Base-by-base conservation (phyloP, 2,888 invertebrate species). In the Stratiomys singularior region DNA sequence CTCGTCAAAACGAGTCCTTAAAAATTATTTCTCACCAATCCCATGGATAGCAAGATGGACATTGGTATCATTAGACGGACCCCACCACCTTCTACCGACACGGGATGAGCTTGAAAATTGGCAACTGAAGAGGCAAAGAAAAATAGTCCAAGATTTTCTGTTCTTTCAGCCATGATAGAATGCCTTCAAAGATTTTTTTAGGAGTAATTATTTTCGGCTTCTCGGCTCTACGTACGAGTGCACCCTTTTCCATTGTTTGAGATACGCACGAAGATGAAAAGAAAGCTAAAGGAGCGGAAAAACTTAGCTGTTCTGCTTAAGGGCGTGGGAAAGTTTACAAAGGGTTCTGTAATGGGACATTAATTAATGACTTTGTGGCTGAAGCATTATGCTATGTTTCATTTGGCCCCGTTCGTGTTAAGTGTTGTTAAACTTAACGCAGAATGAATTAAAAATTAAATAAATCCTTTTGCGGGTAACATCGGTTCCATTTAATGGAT, bases 1-100 rank as follows among this genome's bases (percentile, higher is more conserved):
- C 52, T 52, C 69, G 69, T 71, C 69, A 71, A 71, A 18, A 27
- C 7, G 21, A 46, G 25, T 52, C 52, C 69, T 71, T 71, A 71
- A 71, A 71, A 52, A 47, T 47, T 71, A 71, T 71, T 52, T 52
- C 18, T 18, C n/a, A 5, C 52, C 18, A 18, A 52, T 52, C 18
- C 18, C 28, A 15, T 7, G 15, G 64, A 64, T 4, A 27, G 28
- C 15, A 44, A 9, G 15, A 28, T 64, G n/a, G 64, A 28, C 52
- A 15, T 15, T 18, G 37, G 37, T 37, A 37, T 5, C 37, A 37
- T 37, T 37, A 9, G 37, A 9, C 37, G 5, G 9, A 37, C 9
- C 4, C 52, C 52, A 52, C n/a, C 7, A n/a, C n/a, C 52, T 4
- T 52, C 52, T 5, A n/a, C 9, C 9, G 46, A 9, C 25, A 25